These are phyloP conservation scores for Amyelois transitella DNA, from an alignment of 1,140 invertebrate genomes.

Conservation along the genomic window DNA sequence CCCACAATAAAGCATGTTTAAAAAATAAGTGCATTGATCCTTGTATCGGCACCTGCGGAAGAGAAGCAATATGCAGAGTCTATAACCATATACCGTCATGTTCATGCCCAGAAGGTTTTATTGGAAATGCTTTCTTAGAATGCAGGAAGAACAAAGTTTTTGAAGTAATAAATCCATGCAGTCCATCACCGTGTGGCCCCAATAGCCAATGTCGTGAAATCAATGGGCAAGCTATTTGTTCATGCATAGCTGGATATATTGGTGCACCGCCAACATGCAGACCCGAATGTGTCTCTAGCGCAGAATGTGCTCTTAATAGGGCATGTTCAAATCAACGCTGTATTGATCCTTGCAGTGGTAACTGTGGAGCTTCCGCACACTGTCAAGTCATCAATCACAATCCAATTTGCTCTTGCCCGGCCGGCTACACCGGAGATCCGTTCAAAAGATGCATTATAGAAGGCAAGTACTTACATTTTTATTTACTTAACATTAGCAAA, in stretches of 20 bases:
- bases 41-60: conserved; percentile 88
- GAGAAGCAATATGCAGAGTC: conserved; percentile 85
- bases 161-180: conserved; percentile 62
- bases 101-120: conserved; percentile 81
- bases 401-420: conserved; percentile 75
- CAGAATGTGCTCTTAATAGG: conserved; percentile 76
- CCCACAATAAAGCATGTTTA: conserved; percentile 84
- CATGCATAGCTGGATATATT: conserved; percentile 74
- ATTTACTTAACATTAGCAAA: background rate
- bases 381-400: conserved; percentile 75
- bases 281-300: conserved; percentile 76
- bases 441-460: conserved; percentile 77
- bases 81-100: conserved; percentile 88
- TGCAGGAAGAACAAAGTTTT: conserved; percentile 74
- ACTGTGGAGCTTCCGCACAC: conserved; percentile 58
- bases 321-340: conserved; percentile 79
- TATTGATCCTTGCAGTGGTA: conserved; percentile 76
- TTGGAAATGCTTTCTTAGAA: conserved; percentile 87
- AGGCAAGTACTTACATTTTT: conserved; percentile 82
- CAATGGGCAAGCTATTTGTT: conserved; percentile 75
- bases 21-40: conserved; percentile 89
- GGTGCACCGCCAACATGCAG: conserved; percentile 76
- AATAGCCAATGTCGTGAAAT: conserved; percentile 60
- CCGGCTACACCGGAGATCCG: conserved; percentile 75
- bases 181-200: conserved; percentile 66